Evolutionary conservation across 2,113 vertebrate genomes (phyloP), one percentile per base, ranked within the genome.

Genomic region (Halichoerus grypus): DNA sequence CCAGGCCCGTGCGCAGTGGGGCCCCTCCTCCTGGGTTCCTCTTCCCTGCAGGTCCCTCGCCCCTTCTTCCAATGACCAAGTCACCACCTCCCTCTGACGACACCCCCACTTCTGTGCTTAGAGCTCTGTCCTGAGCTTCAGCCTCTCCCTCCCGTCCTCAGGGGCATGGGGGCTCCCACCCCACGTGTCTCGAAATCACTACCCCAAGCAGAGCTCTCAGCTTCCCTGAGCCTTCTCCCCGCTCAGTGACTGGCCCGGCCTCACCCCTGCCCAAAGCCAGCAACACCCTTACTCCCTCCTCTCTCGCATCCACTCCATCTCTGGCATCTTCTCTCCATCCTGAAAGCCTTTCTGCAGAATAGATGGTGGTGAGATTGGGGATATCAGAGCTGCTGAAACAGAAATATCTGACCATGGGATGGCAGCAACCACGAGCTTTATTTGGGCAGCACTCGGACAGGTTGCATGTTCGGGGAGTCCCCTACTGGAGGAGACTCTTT

Each of bases 1-100:
- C 33, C 51, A 21, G 53, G 24, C 4, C 22, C 2, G 28, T 24
- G 1, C 28, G 1, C 0, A 1, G 18, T 1, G 4, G 18, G 13
- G 53, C 11, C 53, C 16, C 80, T 2, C 14, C 21, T 24, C 24
- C 42, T 28, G 8, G 6, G n/a, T 5, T 61, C 9, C 39, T 53
- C 24, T 12, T 51, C 51, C 69, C 14, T 39, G 49, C 16, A 6
- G 19, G 22, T 6, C 3, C 39, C 36, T 36, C 26, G 51, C 5
- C n/a, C 31, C 28, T 80, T 71, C 15, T 39, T 11, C 33, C 31
- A 1, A 0, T 31, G 85, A 18, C 59, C 2, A 22, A 5, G 4
- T 15, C 18, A 1, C 67, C 26, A 2, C 7, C 19, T 49, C 22
- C 16, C 18, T 69, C 57, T 5, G 24, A 15, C 1, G 5, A 1